Conservation (phyloP, 2,888 invertebrate species). For the Plagiodera versicolora region DNA sequence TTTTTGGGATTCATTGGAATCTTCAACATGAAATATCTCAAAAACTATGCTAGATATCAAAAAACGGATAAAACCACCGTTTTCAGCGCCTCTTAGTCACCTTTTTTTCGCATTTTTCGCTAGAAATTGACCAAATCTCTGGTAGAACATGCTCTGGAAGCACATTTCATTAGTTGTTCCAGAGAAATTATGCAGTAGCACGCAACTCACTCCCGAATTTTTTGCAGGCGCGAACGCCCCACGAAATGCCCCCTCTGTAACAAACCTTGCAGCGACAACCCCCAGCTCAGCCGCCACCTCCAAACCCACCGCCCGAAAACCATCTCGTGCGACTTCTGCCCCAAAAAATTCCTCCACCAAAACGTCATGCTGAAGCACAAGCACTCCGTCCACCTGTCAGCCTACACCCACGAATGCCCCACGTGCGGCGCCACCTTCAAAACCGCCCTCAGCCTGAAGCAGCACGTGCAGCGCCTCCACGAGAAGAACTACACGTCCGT, state of each 20-base stretch:
- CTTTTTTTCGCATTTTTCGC: too few species aligned
- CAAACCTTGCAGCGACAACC: conserved; percentile 21
- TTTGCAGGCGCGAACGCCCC: conserved; percentile 13
- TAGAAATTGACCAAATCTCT: too few species aligned
- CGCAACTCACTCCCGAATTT: background rate
- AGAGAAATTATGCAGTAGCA: too few species aligned
- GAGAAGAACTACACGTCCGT: conserved; percentile 53
- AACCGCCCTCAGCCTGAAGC: conserved; percentile 28
- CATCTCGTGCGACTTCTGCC: conserved; percentile 34
- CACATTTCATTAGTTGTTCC: too few species aligned
- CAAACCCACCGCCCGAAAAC: conserved; percentile 31
- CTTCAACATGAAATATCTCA: too few species aligned
- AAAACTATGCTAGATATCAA: too few species aligned
- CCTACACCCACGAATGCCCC: conserved; percentile 29
- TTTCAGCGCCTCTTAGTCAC: too few species aligned
- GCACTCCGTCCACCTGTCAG: conserved; percentile 28
- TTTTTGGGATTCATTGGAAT: too few species aligned
- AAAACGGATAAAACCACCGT: too few species aligned
- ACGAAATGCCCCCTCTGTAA: conserved; percentile 25
- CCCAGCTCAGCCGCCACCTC: conserved; percentile 24
- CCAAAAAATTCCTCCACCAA: conserved; percentile 32
- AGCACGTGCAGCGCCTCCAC: conserved; percentile 45
- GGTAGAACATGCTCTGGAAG: too few species aligned
- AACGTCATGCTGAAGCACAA: conserved; percentile 32
- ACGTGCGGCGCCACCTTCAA: conserved; percentile 32